Percentiles rank a stretch among this genome's conserved stretches.
phyloP scores from a whole-genome alignment of 2,113 vertebrate genomes.

The Platanista minor region DNA sequence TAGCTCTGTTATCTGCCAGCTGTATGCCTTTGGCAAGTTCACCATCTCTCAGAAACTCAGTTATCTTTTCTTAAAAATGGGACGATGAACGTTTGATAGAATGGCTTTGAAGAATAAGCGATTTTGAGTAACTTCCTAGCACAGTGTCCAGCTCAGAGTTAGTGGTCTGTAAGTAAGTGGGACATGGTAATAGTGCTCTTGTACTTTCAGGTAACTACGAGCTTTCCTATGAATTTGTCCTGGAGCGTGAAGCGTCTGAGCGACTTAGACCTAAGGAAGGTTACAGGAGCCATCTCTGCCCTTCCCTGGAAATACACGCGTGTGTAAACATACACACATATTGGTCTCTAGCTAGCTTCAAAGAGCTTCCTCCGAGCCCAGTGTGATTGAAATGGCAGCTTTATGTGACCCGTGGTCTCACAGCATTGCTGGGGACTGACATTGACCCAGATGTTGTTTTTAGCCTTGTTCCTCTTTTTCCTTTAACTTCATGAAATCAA shows the following conservation, averaged over 20 bases:
- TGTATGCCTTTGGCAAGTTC: neutral
- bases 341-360: neutral
- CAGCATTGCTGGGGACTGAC: neutral
- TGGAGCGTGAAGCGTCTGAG: neutral
- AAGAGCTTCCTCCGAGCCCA: neutral
- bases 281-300: neutral
- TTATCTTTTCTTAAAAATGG: neutral
- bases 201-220: neutral
- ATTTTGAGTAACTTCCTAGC: too few species aligned
- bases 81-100: neutral
- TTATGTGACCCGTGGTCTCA: neutral
- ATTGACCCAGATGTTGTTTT: neutral
- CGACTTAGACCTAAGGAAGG: neutral
- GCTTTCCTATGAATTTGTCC: neutral
- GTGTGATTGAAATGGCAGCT: neutral
- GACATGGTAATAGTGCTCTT: neutral
- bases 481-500: neutral
- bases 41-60: neutral
- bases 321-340: neutral
- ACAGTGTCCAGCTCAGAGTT: neutral
- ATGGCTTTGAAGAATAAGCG: neutral
- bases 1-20: neutral
- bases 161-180: neutral
- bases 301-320: neutral
- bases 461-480: neutral